phyloP scores from a whole-genome alignment of 2,888 invertebrate genomes.

The Hirtodrosophila cameraria region DNA sequence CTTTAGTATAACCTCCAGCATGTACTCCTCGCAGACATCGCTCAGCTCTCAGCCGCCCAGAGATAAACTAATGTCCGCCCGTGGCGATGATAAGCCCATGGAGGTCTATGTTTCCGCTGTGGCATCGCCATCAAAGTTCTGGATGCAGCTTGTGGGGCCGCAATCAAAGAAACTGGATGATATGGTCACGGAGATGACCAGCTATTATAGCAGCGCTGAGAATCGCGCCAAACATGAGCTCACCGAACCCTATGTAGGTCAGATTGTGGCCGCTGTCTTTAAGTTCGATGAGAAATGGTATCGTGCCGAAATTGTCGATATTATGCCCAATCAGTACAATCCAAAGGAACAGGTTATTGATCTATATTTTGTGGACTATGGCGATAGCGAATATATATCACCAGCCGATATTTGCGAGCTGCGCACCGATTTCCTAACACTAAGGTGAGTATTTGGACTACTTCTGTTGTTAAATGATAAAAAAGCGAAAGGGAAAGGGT shows the following conservation, averaged over 20 bases:
- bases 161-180: conserved; percentile 91
- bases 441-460: conserved; percentile 80
- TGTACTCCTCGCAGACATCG: conserved; percentile 83
- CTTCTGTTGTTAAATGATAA: too few relatives aligned
- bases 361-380: conserved; percentile 94
- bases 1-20: conserved; percentile 78
- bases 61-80: conserved; percentile 81
- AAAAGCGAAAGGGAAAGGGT: too few relatives aligned
- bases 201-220: conserved; percentile 89
- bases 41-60: conserved; percentile 80
- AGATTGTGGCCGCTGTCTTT: conserved; percentile 93
- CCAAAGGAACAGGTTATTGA: conserved; percentile 87
- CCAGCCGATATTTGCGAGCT: conserved; percentile 89
- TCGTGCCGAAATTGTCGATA: conserved; percentile 87
- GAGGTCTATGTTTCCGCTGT: conserved; percentile 95
- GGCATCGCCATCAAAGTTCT: conserved; percentile 91
- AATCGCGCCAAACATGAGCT: conserved; percentile 88
- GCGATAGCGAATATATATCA: conserved; percentile 90
- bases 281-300: conserved; percentile 92
- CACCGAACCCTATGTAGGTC: conserved; percentile 87
- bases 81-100: conserved; percentile 86
- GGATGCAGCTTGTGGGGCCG: conserved; percentile 93
- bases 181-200: conserved; percentile 92
- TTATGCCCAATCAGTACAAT: conserved; percentile 87
- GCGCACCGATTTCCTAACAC: conserved; percentile 87